Evolutionary conservation across 2,797 vertebrate genomes (phyloP), one percentile per base, ranked within the genome.

Genomic region (Eidolon dupreanum): DNA sequence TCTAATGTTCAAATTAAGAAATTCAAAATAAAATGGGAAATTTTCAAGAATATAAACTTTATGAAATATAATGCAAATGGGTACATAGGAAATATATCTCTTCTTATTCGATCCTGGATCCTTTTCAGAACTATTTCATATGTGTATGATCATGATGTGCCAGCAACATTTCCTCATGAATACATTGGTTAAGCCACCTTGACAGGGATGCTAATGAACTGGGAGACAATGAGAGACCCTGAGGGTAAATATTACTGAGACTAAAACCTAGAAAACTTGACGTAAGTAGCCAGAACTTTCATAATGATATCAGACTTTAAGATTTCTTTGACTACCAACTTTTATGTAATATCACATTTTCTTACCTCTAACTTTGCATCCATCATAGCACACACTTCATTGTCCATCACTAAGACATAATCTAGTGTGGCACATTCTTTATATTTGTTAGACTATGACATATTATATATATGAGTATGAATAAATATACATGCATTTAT

Each of bases 1-100:
- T 57, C 38, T 66, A 79, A 20, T n/a, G 49, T 83, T 83, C n/a
- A 59, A 49, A 51, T 38, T 57, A 75, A 83, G 9, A 93, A 66
- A n/a, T 82, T 57, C 15, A 83, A 59, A 89, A 89, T 43, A 91
- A 82, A 95, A 51, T 57, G 41, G 66, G 8, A 92, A 59, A 81
- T 81, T 55, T n/a, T n/a, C n/a, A 65, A 81, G 88, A 87, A 22
- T 4, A 46, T 33, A 55, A 61, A 36, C 38, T 46, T 74, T 74
- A 55, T 65, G 63, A 77, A 43, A 73, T 57, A n/a, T 8, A 55
- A 9, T 55, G 38, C 38, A 82, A 93, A 63, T 74, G 66, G 68
- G 36, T 65, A 46, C 5, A 8, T 53, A 63, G 31, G 46, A 74
- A 74, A 38, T 82, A 31, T 24, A 74, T 63, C 73, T 55, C 36